Base-by-base conservation (phyloP, 2,888 invertebrate species). In the Lithophane semibrunnea region DNA sequence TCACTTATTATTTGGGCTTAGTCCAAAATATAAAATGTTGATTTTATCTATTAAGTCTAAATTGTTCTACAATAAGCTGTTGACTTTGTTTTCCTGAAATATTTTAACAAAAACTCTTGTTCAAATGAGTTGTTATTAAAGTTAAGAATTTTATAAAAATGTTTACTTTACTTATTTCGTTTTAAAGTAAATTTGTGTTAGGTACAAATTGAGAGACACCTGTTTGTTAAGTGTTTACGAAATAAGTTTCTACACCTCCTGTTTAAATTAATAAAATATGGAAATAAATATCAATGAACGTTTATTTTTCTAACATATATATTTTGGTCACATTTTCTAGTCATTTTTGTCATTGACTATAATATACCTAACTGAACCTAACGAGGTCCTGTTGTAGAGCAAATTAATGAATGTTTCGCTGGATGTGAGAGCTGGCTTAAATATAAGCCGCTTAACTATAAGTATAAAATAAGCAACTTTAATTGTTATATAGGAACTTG, bases 381-480 rank as follows among this genome's bases (percentile, higher is more conserved):
- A 24, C 37, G 54, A 56, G 47, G 47, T 54, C 37, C 81, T 37
- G 61, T 44, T 64, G 64, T 81, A 78, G 70, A 65, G 67, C 49
- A 78, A 78, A 76, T 73, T 76, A 76, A 69, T 61, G 47, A 80
- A 80, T 70, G 89, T 88, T 88, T 89, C 13, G 87, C 86, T 71
- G 74, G 69, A 84, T 66, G 88, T 77, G 90, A 90, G 90, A 90
- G 89, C 89, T 88, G 80, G 85, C 77, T 86, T 84, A 76, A 82
- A 44, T 82, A 65, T 74, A 86, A 89, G 90, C 88, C 87, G 85
- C 89, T 85, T 89, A 86, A 83, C 82, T 79, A 84, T 88, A 89
- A 73, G 77, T 86, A 81, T 80, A 73, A 74, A 71, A 81, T 88
- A 89, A 87, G 80, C 75, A 76, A 82, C 75, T 83, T 82, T 84